Base-by-base conservation (phyloP, 2,113 vertebrate species). In the Nannospalax galili region DNA sequence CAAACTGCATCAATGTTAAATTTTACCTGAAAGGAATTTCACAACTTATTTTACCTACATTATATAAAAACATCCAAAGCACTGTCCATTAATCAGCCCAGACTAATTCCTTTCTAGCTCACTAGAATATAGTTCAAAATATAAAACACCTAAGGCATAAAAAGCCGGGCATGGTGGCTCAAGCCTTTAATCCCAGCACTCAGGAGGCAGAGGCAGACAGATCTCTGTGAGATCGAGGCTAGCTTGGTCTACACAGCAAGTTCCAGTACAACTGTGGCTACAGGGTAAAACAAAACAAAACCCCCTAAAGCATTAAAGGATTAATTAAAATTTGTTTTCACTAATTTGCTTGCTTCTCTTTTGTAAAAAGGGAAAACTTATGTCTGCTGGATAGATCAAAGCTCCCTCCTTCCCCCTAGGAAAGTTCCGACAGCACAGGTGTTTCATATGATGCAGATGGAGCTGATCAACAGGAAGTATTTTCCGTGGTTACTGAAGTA, bases 1-100 rank as follows among this genome's bases (percentile, higher is more conserved):
- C 87, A 89, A 97, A 98, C 2, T 82, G 40, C 74, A 95, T 97
- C 79, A 88, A 70, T 96, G 89, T 95, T 97, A 69, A 79, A 78
- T 35, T 92, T 79, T 92, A 82, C 9, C 75, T 90, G 69, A 97
- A 97, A 97, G 60, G 24, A 90, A 30, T 91, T 69, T 93, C 69
- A 91, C 19, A 80, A 65, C 88, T 35, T 89, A 89, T 90, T 96
- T 97, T 96, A 90, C 84, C 56, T 96, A 86, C 22, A 26, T 15
- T 42, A 1, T 93, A 8, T 69, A n/a, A 42, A 95, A 96, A 78
- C 2, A 48, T 81, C 30, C 72, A 96, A 93, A 90, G 12, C 1
- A 7, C 14, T 69, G 92, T 0, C 30, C 58, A 7, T 72, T 72
- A 72, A 40, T 96, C 26, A 65, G 14, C 37, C 11, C 62, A 74